Base-by-base conservation (phyloP, 2,797 vertebrate species). In the Antennarius maculatus region DNA sequence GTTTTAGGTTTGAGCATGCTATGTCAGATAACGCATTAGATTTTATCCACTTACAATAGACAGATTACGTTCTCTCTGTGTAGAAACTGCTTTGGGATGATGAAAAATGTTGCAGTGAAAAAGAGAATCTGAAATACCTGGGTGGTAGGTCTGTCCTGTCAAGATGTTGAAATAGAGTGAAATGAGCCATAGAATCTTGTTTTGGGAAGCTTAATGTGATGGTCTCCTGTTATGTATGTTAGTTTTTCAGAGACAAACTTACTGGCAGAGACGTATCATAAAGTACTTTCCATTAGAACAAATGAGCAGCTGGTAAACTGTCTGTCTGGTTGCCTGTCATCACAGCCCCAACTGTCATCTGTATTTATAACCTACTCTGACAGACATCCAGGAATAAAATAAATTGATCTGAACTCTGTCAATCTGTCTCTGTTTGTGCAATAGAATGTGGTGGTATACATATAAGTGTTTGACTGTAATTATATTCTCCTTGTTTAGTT, bases 231-330 rank as follows among this genome's bases (percentile, higher is more conserved):
- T 78, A n/a, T 70, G 61, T 66, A 34, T 82, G 75, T 65, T 74
- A 49, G 51, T 34, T 59, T 81, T 79, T 86, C 69, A 77, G 61
- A 74, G 60, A 69, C 75, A 83, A 79, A 74, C 67, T 83, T 81
- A 53, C 58, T 71, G 80, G 79, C 77, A 2, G 71, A 69, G 57
- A 85, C 61, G 41, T 79, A 75, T 86, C 88, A 88, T 74, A 77
- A 77, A 81, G 79, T 80, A 71, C 76, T 86, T 86, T 86, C 74
- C 92, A 94, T 94, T 94, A 93, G 93, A 93, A 94, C 92, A 93
- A 96, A 95, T 92, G 91, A 95, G 95, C 93, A 94, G 91, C 92
- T 94, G 93, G 92, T 94, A 91, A 86, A 85, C 92, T 91, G 92
- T 92, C 91, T 92, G 79, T 90, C 85, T 85, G 86, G 76, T 86